Conservation (phyloP, 2,888 invertebrate species). For the Himalopsyche anomala region DNA sequence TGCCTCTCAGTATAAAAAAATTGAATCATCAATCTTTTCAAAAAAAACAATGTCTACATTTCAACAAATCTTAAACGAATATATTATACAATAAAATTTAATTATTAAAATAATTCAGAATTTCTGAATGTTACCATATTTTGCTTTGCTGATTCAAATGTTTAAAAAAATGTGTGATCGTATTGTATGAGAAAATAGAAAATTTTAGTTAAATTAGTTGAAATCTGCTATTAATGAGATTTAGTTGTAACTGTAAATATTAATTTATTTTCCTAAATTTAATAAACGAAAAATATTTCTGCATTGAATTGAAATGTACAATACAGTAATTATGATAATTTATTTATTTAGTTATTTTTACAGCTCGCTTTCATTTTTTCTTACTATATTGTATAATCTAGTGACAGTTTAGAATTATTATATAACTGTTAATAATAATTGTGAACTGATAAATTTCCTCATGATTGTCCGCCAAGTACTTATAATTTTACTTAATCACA, state of each 20-base stretch:
- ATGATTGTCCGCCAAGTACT: too few species aligned
- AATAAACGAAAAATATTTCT: background rate
- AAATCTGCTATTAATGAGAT: background rate
- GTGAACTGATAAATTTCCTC: too few species aligned
- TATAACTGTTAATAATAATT: background rate
- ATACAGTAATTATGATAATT: background rate
- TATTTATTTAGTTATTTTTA: constrained; percentile 14
- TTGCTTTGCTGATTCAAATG: constrained; percentile 22
- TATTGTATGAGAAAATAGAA: background rate
- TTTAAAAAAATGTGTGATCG: constrained; percentile 2
- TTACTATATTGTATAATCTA: too few species aligned
- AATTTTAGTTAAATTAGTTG: constrained; percentile 6
- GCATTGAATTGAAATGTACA: constrained; percentile 12
- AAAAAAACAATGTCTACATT: too few species aligned
- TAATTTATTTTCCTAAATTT: constrained; percentile 43
- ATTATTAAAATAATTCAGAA: constrained; percentile 15
- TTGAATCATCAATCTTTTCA: too few species aligned
- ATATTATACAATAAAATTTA: background rate
- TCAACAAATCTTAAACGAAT: too few species aligned
- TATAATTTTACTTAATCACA: too few species aligned
- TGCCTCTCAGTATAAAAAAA: too few species aligned
- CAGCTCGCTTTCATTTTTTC: background rate
- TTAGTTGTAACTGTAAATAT: constrained; percentile 28
- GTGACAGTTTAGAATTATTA: too few species aligned
- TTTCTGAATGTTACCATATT: constrained; percentile 22